These are phyloP conservation scores for Sebastes elongatus DNA, from an alignment of 2,797 vertebrate species.

Conservation along the genomic window DNA sequence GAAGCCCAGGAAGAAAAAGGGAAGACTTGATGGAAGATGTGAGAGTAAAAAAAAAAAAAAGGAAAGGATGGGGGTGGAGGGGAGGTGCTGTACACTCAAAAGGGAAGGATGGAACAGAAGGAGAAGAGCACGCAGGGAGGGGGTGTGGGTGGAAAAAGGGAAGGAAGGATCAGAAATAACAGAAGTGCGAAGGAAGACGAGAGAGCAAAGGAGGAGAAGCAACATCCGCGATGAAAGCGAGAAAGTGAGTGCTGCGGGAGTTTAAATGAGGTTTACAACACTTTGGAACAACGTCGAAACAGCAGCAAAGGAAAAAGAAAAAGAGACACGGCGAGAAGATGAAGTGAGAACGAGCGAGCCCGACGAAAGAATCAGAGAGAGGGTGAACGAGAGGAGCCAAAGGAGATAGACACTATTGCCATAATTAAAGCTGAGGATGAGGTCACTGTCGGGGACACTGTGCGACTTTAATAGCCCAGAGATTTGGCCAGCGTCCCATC, in stretches of 20 bases:
- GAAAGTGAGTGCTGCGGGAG: background rate
- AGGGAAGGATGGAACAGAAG: conserved; percentile 12
- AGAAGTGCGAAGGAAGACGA: background rate
- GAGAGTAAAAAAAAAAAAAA: background rate
- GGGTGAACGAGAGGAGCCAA: conserved; percentile 41
- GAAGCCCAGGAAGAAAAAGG: background rate
- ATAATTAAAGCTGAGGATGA: conserved; percentile 80
- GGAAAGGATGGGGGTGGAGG: background rate
- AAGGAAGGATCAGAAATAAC: conserved; percentile 25
- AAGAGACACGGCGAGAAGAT: background rate
- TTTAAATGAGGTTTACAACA: conserved; percentile 15
- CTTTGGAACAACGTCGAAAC: conserved; percentile 4
- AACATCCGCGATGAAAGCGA: conserved; percentile 20
- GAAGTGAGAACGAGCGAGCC: conserved; percentile 29
- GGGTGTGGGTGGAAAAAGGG: background rate
- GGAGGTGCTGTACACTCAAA: background rate
- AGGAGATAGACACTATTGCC: conserved; percentile 72
- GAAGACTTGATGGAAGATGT: background rate
- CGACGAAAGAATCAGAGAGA: conserved; percentile 13
- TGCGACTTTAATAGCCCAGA: conserved; percentile 76
- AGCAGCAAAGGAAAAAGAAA: conserved; percentile 3
- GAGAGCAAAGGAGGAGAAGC: conserved; percentile 7
- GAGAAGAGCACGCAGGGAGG: background rate
- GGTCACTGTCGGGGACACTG: conserved; percentile 71
- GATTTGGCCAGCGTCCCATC: conserved; percentile 79